Percentiles rank a stretch among this genome's conserved stretches.
These are phyloP conservation scores for Pseudobourletiella spinata DNA, from an alignment of 1,140 invertebrate species.

Conservation along the genomic window DNA sequence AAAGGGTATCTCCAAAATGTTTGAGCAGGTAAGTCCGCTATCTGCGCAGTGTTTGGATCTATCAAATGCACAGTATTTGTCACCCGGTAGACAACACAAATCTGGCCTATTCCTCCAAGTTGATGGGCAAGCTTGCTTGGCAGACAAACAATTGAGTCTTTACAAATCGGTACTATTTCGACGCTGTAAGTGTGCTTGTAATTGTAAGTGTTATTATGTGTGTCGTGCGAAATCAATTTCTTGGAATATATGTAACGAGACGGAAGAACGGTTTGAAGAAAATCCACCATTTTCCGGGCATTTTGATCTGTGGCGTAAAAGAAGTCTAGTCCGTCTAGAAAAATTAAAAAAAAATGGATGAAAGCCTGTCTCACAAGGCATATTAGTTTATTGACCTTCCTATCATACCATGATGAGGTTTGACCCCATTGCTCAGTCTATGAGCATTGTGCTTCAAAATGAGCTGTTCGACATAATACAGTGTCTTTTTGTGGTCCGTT, in stretches of 20 bases:
- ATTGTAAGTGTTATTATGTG: slow-evolving; percentile 92
- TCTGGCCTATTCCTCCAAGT: slow-evolving; percentile 81
- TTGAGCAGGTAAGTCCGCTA: slow-evolving; percentile 72
- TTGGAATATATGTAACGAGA: slow-evolving; percentile 80
- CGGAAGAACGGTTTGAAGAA: slow-evolving; percentile 75
- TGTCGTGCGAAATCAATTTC: slow-evolving; percentile 94
- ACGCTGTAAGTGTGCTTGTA: slow-evolving; percentile 89
- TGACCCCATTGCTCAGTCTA: slow-evolving; percentile 84
- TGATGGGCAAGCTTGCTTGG: slow-evolving; percentile 76
- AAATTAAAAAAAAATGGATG: slow-evolving; percentile 31
- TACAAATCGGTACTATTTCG: slow-evolving; percentile 94
- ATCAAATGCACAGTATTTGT: slow-evolving; percentile 86
- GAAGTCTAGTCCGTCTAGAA: slow-evolving; percentile 90
- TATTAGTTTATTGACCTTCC: no score
- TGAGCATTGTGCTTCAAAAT: slow-evolving; percentile 94
- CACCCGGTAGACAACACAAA: slow-evolving; percentile 83
- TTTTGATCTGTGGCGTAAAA: slow-evolving; percentile 81
- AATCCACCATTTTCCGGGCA: slow-evolving; percentile 93
- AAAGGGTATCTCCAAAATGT: slow-evolving; percentile 83
- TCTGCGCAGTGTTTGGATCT: slow-evolving; percentile 84
- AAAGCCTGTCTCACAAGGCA: no score
- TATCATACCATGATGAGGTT: slow-evolving; percentile 70
- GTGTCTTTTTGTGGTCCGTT: slow-evolving; percentile 91
- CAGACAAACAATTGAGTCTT: slow-evolving; percentile 91
- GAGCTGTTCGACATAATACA: slow-evolving; percentile 95